Percentiles rank a stretch among this genome's conserved stretches.
Conservation (phyloP, 2,113 vertebrate genomes). For the Octodon degus region DNA sequence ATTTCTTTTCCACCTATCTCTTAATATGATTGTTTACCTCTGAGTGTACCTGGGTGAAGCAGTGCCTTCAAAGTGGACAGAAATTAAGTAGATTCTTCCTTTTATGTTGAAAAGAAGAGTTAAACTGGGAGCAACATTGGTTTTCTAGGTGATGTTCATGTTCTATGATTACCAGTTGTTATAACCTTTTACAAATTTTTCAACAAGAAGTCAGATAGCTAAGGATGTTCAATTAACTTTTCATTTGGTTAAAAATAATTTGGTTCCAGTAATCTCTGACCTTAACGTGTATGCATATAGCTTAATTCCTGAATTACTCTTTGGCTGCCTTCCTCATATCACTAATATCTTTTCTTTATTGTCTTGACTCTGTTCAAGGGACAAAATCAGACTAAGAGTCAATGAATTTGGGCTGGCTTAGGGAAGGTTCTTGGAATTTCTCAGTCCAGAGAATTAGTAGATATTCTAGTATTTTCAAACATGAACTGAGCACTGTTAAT, state of each 20-base stretch:
- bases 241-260: neutral
- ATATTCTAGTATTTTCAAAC: neutral
- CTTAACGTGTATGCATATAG: neutral
- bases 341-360: neutral
- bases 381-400: neutral
- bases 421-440: neutral
- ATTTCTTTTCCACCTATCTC: neutral
- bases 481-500: neutral
- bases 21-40: neutral
- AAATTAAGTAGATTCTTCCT: conserved; percentile 12
- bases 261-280: neutral
- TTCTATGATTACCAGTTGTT: neutral
- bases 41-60: neutral
- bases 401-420: neutral
- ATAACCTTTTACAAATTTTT: neutral
- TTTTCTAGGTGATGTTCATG: conserved; percentile 11
- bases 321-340: neutral
- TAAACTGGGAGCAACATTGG: neutral
- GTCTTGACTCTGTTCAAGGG: neutral
- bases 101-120: neutral
- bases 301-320: neutral
- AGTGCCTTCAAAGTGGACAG: neutral
- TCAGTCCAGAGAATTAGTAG: neutral
- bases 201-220: neutral
- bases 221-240: neutral